phyloP scores from a whole-genome alignment of 2,797 vertebrate genomes.

The Dryobates pubescens region DNA sequence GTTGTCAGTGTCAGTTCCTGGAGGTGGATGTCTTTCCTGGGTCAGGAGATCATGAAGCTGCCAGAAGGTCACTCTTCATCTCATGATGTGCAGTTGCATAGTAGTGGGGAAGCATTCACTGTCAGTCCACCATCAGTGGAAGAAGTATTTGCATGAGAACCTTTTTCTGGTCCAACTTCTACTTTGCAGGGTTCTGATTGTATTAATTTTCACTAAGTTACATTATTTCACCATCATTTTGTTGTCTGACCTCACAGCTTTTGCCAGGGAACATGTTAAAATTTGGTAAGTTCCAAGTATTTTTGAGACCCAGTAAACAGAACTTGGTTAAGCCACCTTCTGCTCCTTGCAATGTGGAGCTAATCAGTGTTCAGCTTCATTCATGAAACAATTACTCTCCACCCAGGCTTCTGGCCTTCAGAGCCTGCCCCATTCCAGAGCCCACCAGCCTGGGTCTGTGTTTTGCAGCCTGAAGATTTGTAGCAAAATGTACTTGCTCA shows the following conservation, averaged over 20 bases:
- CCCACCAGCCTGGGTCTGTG: accelerated
- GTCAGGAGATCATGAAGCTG: not conserved
- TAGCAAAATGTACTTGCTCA: not conserved
- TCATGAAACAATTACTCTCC: not conserved
- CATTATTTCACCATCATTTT: not conserved
- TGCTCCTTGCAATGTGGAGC: not conserved
- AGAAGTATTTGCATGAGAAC: not conserved
- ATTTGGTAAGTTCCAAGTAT: not conserved
- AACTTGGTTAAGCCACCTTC: not conserved
- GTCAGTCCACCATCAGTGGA: not conserved
- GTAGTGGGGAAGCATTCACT: accelerated
- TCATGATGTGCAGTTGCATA: not conserved
- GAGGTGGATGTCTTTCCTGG: not conserved
- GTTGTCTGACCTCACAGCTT: not conserved
- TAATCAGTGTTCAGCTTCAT: not conserved
- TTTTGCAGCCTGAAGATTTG: not conserved
- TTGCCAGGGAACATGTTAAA: not conserved
- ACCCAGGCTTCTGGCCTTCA: not conserved
- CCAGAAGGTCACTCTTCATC: not conserved
- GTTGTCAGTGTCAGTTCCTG: not conserved
- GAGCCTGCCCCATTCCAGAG: too few relatives aligned
- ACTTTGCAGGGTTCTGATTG: accelerated
- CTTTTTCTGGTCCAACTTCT: not conserved
- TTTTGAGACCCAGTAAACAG: not conserved
- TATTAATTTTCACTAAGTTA: not conserved